These are phyloP conservation scores for Coranthus polyacanthus DNA, from an alignment of 2,797 vertebrate genomes.

Conservation along the genomic window DNA sequence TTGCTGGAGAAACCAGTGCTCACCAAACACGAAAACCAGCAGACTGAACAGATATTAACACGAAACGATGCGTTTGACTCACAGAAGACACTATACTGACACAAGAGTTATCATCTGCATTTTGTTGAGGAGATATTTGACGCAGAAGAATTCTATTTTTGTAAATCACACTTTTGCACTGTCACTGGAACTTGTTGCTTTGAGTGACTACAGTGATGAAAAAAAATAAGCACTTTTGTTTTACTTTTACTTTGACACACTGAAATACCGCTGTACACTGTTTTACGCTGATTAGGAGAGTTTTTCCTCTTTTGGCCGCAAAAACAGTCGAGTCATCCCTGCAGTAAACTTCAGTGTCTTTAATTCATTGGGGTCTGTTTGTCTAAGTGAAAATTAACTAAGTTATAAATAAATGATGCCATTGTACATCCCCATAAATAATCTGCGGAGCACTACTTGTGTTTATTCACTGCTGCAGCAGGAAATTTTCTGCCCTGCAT, in stretches of 20 bases:
- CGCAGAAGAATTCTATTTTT: neutral
- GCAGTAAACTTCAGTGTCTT: constrained; percentile 10
- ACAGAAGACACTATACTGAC: too few species aligned
- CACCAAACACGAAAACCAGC: constrained; percentile 56
- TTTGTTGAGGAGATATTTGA: too few species aligned
- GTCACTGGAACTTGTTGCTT: constrained; percentile 49
- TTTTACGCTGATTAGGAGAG: constrained; percentile 18
- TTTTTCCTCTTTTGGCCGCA: constrained; percentile 9
- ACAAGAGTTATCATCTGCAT: too few species aligned
- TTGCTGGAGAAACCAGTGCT: constrained; percentile 91
- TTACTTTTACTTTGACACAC: constrained; percentile 22
- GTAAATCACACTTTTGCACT: constrained; percentile 67
- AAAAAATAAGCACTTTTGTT: constrained; percentile 64
- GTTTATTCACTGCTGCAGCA: constrained; percentile 54
- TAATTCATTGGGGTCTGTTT: constrained; percentile 26
- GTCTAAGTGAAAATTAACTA: constrained; percentile 42
- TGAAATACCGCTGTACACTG: constrained; percentile 4
- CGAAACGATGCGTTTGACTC: neutral
- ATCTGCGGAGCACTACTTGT: constrained; percentile 24
- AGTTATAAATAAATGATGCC: constrained; percentile 51
- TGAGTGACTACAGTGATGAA: constrained; percentile 20
- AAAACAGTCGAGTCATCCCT: constrained; percentile 25
- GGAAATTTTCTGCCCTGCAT: constrained; percentile 61
- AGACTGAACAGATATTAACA: constrained; percentile 12
- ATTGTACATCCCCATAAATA: constrained; percentile 25